phyloP scores from a whole-genome alignment of 2,797 vertebrate genomes.

The Morus bassanus region DNA sequence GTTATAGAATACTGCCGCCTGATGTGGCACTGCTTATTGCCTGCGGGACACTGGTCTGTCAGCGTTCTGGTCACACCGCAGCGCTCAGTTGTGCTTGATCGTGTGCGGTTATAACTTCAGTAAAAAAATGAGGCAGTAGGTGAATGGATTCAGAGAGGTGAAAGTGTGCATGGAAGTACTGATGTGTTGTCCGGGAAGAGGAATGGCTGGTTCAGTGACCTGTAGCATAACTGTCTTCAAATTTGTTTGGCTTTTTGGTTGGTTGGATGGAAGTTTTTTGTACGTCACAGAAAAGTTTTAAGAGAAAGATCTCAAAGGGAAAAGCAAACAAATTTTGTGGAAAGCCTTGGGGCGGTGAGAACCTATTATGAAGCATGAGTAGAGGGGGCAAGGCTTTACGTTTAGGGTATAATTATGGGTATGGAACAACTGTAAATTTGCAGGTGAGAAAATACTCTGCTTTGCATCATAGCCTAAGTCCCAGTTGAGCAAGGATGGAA shows the following conservation, averaged over 20 bases:
- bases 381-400: neutral
- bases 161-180: neutral
- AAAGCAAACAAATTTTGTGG: neutral
- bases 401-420: neutral
- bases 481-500: neutral
- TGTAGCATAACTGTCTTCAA: neutral
- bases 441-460: constrained; percentile 37
- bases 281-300: neutral
- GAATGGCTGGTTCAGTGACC: neutral
- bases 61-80: rapidly evolving
- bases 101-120: neutral
- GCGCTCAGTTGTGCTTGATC: neutral
- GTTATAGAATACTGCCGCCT: neutral
- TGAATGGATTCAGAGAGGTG: neutral
- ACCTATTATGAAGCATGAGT: neutral
- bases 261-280: neutral
- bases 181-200: rapidly evolving
- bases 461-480: neutral
- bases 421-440: neutral
- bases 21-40: neutral
- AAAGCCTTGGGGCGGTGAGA: neutral
- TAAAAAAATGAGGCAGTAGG: neutral
- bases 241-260: neutral
- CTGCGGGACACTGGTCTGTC: neutral
- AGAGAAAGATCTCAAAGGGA: neutral